Evolutionary conservation across 2,797 vertebrate species (phyloP).

Genomic region (Coendou prehensilis): DNA sequence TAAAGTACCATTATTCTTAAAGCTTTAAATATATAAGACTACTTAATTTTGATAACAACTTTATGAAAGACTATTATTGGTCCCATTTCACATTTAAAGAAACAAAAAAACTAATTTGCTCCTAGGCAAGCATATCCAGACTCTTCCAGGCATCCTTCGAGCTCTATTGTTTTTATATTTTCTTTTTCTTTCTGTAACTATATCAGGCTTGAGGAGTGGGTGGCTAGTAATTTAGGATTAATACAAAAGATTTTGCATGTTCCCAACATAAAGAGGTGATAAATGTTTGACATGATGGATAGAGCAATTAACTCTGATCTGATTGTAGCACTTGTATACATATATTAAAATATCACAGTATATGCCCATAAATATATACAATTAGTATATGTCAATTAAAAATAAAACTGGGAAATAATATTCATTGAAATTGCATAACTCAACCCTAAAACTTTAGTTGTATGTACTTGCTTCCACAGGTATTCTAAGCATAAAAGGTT

Average conservation of each 20-base stretch:
- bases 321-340: neutral
- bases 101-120: neutral
- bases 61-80: neutral
- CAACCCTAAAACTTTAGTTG: slow-evolving; percentile 20
- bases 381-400: neutral
- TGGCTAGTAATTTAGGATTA: slow-evolving; percentile 1
- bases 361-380: neutral
- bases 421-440: neutral
- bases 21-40: neutral
- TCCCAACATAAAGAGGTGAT: neutral
- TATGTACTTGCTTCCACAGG: neutral
- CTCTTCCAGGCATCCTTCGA: neutral
- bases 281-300: neutral
- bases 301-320: neutral
- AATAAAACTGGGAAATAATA: neutral
- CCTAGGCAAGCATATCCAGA: neutral
- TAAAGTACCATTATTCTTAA: neutral
- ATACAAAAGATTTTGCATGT: neutral
- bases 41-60: neutral
- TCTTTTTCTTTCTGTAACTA: neutral
- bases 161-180: neutral
- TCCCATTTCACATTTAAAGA: slow-evolving; percentile 1
- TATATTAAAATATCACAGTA: neutral
- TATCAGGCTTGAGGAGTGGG: neutral
- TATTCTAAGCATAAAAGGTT: neutral